A percentile compares a stretch with the other conserved stretches of the same genome.
Conservation (phyloP, 1,140 invertebrate species). For the Drosophila nigromelanica region DNA sequence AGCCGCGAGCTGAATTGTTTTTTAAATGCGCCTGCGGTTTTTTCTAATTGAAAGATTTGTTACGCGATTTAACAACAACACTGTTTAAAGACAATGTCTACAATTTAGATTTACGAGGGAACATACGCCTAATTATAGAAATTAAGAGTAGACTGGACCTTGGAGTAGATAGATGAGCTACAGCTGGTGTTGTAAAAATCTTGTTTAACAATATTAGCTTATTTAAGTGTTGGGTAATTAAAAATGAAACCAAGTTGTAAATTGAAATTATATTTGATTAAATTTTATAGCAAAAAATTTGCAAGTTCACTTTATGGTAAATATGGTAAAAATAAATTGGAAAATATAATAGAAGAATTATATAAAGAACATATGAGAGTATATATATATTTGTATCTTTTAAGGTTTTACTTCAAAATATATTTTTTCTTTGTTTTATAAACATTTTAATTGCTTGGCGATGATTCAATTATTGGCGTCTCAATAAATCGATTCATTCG, state of each 20-base stretch:
- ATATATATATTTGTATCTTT: no score
- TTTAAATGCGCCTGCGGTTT: slow-evolving; percentile 57
- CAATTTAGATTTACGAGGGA: slow-evolving; percentile 41
- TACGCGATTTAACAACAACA: slow-evolving; percentile 62
- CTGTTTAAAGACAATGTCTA: slow-evolving; percentile 38
- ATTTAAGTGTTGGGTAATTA: neutral
- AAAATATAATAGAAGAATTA: neutral
- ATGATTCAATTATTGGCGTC: slow-evolving; percentile 32
- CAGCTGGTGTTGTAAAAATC: no score
- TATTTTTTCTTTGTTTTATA: neutral
- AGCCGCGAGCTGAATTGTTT: slow-evolving; percentile 50
- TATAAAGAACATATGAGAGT: no score
- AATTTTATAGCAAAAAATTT: no score
- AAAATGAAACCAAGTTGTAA: neutral
- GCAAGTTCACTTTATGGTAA: no score
- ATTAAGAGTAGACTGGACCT: neutral
- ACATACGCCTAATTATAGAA: neutral
- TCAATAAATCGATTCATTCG: slow-evolving; percentile 21
- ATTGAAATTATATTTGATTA: no score
- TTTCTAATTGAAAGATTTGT: slow-evolving; percentile 69
- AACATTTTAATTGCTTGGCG: neutral
- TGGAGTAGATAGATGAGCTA: neutral
- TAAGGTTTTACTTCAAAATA: neutral
- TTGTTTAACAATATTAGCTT: neutral
- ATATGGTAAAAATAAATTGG: neutral